Evolutionary conservation across 2,888 invertebrate species (phyloP), one percentile per base, ranked within the genome.

Genomic region (Margaritifera margaritifera): DNA sequence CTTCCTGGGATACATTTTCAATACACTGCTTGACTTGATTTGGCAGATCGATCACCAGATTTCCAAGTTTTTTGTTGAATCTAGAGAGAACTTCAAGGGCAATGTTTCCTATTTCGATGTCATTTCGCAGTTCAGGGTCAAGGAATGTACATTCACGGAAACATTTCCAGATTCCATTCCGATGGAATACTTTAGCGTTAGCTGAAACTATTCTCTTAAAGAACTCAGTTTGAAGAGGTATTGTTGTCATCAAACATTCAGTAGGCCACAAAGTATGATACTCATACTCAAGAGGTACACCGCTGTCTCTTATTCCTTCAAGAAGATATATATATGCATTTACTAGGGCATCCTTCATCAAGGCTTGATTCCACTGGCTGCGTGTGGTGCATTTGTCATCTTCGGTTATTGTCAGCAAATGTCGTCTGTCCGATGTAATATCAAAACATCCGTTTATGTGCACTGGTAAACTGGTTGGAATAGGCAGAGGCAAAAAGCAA

Each of bases 371-470:
- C 72, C 72, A 72, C 6, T 55, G 27, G n/a, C 54, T 55, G 50
- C 64, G 64, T 61, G 66, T 60, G 20, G 52, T 51, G 18, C n/a
- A 55, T 67, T 80, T 84, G 74, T 86, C 85, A 68, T 86, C 85
- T 27, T 73, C 75, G 15, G 81, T 80, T 53, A 62, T 65, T 51
- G 71, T 74, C 8, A 67, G 61, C 22, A 88, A 76, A 53, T 80
- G 77, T 15, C 81, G 67, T 42, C 87, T 68, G 54, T 84, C 80
- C 19, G 84, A 78, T 11, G 79, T 79, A 15, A 87, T 72, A 18
- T 84, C 78, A 76, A 87, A 87, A 6, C 82, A 74, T 1, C 80
- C 87, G 64, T 86, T 87, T 22, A 87, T 67, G 63, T 86, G 85
- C 22, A 86, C 75, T 18, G 86, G 83, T 20, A 87, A 75, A 6